Percentiles rank a stretch among this genome's conserved stretches.
phyloP scores from a whole-genome alignment of 2,113 vertebrate species.

The Neolamprologus caudopunctatus region DNA sequence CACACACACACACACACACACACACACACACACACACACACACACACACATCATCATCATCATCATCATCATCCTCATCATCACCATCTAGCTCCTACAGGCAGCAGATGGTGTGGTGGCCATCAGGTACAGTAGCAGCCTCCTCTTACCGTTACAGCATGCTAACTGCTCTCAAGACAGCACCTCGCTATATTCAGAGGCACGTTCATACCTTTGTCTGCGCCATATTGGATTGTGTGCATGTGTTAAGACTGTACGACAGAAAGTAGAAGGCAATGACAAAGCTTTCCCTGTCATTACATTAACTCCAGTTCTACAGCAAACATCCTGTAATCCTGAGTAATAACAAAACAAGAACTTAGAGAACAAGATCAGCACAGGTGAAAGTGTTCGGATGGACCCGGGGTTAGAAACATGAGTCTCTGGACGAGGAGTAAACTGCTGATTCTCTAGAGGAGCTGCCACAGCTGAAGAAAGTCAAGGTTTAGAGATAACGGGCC shows the following conservation, averaged over 20 bases:
- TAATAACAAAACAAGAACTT: neutral
- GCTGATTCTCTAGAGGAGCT: neutral
- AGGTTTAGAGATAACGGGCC: neutral
- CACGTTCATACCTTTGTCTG: constrained; percentile 33
- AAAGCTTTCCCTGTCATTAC: neutral
- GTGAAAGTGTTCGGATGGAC: neutral
- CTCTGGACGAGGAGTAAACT: neutral
- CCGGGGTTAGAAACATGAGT: neutral
- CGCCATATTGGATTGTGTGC: neutral
- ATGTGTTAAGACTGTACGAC: neutral
- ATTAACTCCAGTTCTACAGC: neutral
- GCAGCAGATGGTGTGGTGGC: constrained; percentile 84
- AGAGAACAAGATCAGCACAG: neutral
- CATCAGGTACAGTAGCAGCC: constrained; percentile 78
- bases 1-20: neutral
- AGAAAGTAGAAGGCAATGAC: neutral
- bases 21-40: too few species aligned
- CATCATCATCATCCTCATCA: neutral
- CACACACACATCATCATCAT: neutral
- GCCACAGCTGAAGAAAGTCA: neutral
- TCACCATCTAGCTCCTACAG: neutral
- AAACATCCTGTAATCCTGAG: neutral
- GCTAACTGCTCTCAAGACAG: constrained; percentile 92
- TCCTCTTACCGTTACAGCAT: constrained; percentile 89
- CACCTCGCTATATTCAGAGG: constrained; percentile 72